phyloP scores from a whole-genome alignment of 2,797 vertebrate genomes.

The Tragelaphus oryx region DNA sequence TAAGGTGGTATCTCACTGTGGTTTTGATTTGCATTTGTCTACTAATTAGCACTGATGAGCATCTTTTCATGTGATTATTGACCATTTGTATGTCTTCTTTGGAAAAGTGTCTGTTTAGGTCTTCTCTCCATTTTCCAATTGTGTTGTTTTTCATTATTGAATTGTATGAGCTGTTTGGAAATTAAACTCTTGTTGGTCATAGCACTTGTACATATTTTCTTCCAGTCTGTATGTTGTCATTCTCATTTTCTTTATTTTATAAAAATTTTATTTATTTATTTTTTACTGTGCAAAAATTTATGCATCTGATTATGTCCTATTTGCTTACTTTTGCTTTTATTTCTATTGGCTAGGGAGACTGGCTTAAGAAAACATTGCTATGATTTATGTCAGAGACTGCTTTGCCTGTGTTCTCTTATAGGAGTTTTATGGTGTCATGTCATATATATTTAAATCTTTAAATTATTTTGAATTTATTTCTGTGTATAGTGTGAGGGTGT shows the following conservation, averaged over 20 bases:
- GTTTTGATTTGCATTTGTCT: not conserved
- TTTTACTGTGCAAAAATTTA: not conserved
- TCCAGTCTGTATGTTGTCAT: not conserved
- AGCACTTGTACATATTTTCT: not conserved
- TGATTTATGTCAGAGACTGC: not conserved
- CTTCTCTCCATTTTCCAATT: not conserved
- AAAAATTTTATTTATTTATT: not conserved
- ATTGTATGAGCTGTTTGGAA: not conserved
- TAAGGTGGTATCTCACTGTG: not conserved
- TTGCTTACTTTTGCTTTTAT: not conserved
- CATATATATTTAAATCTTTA: not conserved
- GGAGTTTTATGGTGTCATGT: not conserved
- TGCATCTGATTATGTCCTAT: not conserved
- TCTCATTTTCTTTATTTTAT: not conserved
- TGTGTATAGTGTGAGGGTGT: not conserved
- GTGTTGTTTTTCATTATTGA: not conserved
- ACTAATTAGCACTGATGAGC: not conserved
- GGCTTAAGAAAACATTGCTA: not conserved
- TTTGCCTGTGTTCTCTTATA: not conserved
- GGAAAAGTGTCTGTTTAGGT: not conserved
- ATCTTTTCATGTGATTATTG: not conserved
- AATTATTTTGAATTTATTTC: not conserved
- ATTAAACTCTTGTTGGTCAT: not conserved
- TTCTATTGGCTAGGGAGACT: not conserved
- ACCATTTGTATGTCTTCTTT: not conserved